These are phyloP conservation scores for Eudemis profundana DNA, from an alignment of 2,888 invertebrate genomes.

Conservation along the genomic window DNA sequence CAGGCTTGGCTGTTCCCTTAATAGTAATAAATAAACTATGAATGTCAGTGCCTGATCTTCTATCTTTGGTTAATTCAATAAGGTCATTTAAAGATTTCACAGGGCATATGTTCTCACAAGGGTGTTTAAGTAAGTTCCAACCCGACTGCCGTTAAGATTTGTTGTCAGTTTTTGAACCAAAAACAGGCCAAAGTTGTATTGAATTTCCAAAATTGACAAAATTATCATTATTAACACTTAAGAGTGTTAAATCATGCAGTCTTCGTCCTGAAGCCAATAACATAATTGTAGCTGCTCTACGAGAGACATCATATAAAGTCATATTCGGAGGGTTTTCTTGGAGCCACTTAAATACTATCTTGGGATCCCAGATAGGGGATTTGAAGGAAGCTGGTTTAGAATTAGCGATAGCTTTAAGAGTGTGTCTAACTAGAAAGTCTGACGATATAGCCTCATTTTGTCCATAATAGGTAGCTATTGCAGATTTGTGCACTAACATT, in stretches of 20 bases:
- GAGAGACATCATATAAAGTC: neutral
- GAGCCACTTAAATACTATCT: slow-evolving; percentile 1
- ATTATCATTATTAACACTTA: neutral
- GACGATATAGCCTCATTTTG: neutral
- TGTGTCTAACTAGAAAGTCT: neutral
- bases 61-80: neutral
- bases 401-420: neutral
- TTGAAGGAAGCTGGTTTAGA: neutral
- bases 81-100: neutral
- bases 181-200: slow-evolving; percentile 1
- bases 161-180: slow-evolving; percentile 13
- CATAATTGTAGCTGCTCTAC: slow-evolving; percentile 3
- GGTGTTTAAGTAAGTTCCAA: slow-evolving; percentile 7
- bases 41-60: neutral
- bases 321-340: neutral
- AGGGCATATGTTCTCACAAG: slow-evolving; percentile 12
- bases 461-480: slow-evolving; percentile 5
- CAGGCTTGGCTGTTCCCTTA: neutral
- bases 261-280: slow-evolving; percentile 5
- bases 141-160: neutral
- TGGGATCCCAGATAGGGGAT: no score
- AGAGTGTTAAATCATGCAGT: slow-evolving; percentile 7
- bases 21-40: slow-evolving; percentile 8
- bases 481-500: slow-evolving; percentile 2
- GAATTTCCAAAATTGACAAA: neutral